A percentile compares a stretch with the other conserved stretches of the same genome.
Evolutionary conservation across 2,113 vertebrate species (phyloP).

Genomic region (Rissa tridactyla): DNA sequence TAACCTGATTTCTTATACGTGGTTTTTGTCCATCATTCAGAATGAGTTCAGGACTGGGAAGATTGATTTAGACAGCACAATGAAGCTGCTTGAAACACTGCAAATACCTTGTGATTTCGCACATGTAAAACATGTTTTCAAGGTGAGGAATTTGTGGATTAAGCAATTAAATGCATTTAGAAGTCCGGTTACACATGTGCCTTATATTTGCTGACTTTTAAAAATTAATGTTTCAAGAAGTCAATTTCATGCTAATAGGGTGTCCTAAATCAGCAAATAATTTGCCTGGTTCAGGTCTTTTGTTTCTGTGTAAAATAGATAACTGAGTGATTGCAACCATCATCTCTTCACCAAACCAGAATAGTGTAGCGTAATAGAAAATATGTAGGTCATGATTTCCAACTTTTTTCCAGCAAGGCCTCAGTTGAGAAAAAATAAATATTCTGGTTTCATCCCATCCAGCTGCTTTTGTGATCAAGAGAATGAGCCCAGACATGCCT

Average conservation of each 20-base stretch:
- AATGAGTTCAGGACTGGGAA: constrained; percentile 70
- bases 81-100: constrained; percentile 70
- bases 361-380: not conserved
- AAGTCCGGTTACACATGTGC: not conserved
- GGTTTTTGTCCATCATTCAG: constrained; percentile 69
- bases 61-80: constrained; percentile 46
- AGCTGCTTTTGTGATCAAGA: not conserved
- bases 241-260: not conserved
- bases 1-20: constrained; percentile 56
- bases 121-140: constrained; percentile 74
- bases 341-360: not conserved
- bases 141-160: constrained; percentile 59
- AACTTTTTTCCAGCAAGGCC: not conserved
- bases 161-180: not conserved
- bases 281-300: not conserved
- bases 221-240: not conserved
- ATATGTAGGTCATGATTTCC: not conserved
- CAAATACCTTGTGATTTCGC: constrained; percentile 18
- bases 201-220: not conserved
- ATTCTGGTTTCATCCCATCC: not conserved
- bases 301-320: not conserved
- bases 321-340: not conserved
- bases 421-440: not conserved
- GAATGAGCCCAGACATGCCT: fast-evolving
- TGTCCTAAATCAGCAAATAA: not conserved